These are phyloP conservation scores for Cydia splendana DNA, from an alignment of 1,140 invertebrate species.

Conservation along the genomic window DNA sequence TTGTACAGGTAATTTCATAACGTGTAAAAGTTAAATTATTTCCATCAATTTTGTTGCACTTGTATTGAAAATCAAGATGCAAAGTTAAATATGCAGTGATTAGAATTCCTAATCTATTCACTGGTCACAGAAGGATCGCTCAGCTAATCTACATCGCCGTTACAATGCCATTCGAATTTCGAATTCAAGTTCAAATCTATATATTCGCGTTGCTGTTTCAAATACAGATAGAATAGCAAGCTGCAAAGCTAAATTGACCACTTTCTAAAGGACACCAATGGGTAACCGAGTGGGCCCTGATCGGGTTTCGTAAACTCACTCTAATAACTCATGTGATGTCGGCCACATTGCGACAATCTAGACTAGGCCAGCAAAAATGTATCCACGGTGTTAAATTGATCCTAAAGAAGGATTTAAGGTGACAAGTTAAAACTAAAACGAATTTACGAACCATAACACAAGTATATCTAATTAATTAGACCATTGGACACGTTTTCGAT, in stretches of 20 bases:
- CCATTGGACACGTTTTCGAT: too few relatives aligned
- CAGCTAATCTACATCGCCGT: too few relatives aligned
- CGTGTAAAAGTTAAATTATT: too few relatives aligned
- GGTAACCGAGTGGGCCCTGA: slow-evolving; percentile 19
- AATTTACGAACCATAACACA: too few relatives aligned
- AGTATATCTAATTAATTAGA: too few relatives aligned
- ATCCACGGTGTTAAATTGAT: not conserved
- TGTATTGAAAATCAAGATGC: too few relatives aligned
- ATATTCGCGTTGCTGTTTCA: not conserved
- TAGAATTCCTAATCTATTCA: too few relatives aligned
- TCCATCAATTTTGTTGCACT: too few relatives aligned
- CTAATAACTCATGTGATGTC: slow-evolving; percentile 31
- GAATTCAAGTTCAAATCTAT: not conserved
- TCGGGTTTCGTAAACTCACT: slow-evolving; percentile 28
- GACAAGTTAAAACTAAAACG: not conserved
- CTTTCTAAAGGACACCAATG: slow-evolving; percentile 20
- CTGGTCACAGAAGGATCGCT: too few relatives aligned
- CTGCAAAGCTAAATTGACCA: not conserved
- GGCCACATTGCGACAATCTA: slow-evolving; percentile 22
- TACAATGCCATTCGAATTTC: not conserved
- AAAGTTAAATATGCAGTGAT: too few relatives aligned
- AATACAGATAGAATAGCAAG: not conserved
- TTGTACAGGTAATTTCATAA: too few relatives aligned
- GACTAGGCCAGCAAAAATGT: slow-evolving; percentile 4
- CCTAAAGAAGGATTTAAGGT: not conserved